A percentile compares a stretch with the other conserved stretches of the same genome.
These are phyloP conservation scores for Platyura marginata DNA, from an alignment of 1,140 invertebrate genomes.

Conservation along the genomic window DNA sequence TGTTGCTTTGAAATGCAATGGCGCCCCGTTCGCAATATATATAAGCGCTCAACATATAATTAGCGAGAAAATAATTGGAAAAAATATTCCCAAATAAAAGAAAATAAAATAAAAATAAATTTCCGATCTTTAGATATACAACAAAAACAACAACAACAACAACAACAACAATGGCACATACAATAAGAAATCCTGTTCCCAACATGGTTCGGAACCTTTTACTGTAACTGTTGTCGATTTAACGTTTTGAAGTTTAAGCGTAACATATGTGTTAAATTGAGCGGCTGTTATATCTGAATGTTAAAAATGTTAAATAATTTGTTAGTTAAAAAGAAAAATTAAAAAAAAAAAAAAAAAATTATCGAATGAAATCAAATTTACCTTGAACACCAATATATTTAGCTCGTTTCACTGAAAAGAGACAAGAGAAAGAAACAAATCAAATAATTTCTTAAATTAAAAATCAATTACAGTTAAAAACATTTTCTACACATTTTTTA, in stretches of 20 bases:
- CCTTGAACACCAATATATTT: constrained; percentile 2
- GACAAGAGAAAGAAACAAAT: too few species aligned
- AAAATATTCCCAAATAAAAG: not conserved
- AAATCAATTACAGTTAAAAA: too few species aligned
- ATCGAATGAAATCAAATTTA: not conserved
- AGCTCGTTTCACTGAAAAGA: constrained; percentile 5
- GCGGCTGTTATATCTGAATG: constrained; percentile 32
- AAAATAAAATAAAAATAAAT: not conserved
- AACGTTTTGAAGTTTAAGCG: constrained; percentile 91
- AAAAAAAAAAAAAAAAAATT: not conserved
- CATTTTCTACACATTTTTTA: too few species aligned
- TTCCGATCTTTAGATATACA: too few species aligned
- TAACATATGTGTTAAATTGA: constrained; percentile 84
- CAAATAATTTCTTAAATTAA: too few species aligned
- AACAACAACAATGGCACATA: constrained; percentile 39
- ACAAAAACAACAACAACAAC: too few species aligned
- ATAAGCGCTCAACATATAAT: not conserved
- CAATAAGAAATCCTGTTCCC: constrained; percentile 99
- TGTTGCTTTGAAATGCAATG: not conserved
- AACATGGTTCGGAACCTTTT: constrained; percentile 84
- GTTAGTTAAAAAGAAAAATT: too few species aligned
- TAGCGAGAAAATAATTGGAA: too few species aligned
- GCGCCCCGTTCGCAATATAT: not conserved
- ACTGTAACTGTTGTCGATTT: constrained; percentile 95
- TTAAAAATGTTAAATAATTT: not conserved